Conservation (phyloP, 2,888 invertebrate genomes). For the Drosophila neonasuta region DNA sequence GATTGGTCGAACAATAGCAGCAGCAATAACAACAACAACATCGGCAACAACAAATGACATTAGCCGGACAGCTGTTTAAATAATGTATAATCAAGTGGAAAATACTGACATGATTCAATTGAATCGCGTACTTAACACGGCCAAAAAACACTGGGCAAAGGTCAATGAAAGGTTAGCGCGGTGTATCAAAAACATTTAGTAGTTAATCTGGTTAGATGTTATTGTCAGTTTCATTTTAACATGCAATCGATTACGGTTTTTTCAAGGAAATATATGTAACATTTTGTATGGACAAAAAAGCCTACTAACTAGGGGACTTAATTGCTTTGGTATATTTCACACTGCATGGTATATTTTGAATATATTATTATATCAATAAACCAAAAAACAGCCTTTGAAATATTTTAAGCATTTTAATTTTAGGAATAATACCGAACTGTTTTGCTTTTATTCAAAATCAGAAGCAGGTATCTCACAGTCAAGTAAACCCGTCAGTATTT, state of each 20-base stretch:
- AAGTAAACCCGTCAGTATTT: too few species aligned
- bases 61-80: constrained; percentile 31
- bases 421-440: too few species aligned
- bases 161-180: constrained; percentile 8
- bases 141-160: neutral
- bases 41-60: constrained; percentile 7
- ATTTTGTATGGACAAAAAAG: too few species aligned
- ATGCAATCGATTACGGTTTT: neutral
- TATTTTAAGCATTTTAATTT: too few species aligned
- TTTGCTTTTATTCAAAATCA: too few species aligned
- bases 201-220: neutral
- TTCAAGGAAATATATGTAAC: too few species aligned
- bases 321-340: too few species aligned
- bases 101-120: constrained; percentile 33
- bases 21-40: constrained; percentile 11
- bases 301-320: too few species aligned
- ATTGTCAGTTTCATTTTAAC: neutral
- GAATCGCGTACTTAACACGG: constrained; percentile 10
- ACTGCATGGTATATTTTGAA: too few species aligned
- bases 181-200: neutral
- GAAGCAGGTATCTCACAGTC: too few species aligned
- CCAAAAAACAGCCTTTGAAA: too few species aligned
- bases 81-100: constrained; percentile 47
- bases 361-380: too few species aligned
- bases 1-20: constrained; percentile 28